phyloP scores from a whole-genome alignment of 2,888 invertebrate species.

The Mimumesa dahlbomi region DNA sequence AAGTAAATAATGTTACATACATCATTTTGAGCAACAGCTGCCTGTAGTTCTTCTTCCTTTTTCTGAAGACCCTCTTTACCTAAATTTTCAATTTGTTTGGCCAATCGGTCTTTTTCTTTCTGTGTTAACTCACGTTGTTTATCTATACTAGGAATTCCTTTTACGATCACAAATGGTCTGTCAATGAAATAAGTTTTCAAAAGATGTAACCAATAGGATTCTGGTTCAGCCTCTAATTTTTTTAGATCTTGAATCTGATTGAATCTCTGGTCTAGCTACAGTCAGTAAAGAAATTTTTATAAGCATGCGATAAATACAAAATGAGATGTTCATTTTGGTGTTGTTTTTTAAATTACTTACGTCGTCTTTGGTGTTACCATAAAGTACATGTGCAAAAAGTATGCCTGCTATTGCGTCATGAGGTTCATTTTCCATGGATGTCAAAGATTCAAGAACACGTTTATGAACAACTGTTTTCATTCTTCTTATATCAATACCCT shows the following conservation, averaged over 20 bases:
- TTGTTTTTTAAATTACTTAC: constrained; percentile 81
- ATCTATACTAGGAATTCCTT: constrained; percentile 84
- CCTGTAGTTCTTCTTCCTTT: constrained; percentile 84
- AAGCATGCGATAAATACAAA: not conserved
- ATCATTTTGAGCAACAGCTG: constrained; percentile 89
- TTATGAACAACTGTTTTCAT: constrained; percentile 88
- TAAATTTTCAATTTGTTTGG: constrained; percentile 84
- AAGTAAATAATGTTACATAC: constrained; percentile 77
- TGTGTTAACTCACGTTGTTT: constrained; percentile 86
- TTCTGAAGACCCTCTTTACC: constrained; percentile 86
- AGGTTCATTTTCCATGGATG: constrained; percentile 88
- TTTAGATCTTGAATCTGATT: constrained; percentile 85
- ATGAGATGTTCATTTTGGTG: too few relatives aligned
- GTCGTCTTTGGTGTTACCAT: constrained; percentile 87
- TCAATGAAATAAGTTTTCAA: constrained; percentile 86
- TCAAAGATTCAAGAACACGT: constrained; percentile 86
- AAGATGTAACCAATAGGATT: constrained; percentile 87
- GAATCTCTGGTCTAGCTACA: constrained; percentile 84
- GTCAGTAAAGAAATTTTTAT: not conserved
- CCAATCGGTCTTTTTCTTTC: constrained; percentile 87
- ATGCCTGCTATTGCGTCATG: constrained; percentile 89
- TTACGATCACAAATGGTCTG: constrained; percentile 84
- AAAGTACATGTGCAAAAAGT: constrained; percentile 91
- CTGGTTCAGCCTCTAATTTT: constrained; percentile 84
- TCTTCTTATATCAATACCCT: constrained; percentile 87